Base-by-base conservation (phyloP, 2,888 invertebrate genomes). In the Candidula unifasciata region DNA sequence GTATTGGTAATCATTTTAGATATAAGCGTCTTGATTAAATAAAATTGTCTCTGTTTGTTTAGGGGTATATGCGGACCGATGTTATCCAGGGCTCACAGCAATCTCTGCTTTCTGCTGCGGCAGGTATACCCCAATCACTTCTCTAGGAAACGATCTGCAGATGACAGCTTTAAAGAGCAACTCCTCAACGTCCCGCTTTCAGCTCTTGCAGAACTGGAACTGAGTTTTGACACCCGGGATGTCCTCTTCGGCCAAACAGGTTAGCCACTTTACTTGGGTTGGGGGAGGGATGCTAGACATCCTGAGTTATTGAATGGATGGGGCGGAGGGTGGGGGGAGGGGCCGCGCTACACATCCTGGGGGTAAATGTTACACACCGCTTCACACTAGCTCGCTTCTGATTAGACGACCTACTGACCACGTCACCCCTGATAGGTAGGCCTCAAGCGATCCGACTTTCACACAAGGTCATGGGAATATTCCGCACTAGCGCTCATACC, bases 101-200 rank as follows among this genome's bases (percentile, higher is more conserved):
- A 80, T 73, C 78, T 86, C 16, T 86, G 86, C 78, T 83, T 83
- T 60, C 76, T 86, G 35, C 71, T 86, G 60, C 57, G 77, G 10
- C 27, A 37, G n/a, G 78, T 69, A 24, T 86, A 86, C 66, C 86
- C 86, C 3, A 33, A 77, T 33, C 27, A 73, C 37, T 86, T 86
- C 37, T 73, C 54, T 2, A 64, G 80, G 24, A 83, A 83, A 27
- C 69, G 83, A 6, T 80, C 83, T 16, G 57, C 80, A 27, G 68
- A 30, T 21, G 76, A 80, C 69, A 35, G 33, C 57, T 44, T n/a
- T 13, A 21, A 54, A 24, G 76, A 83, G 74, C 54, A 24, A 18
- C 78, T 85, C 77, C 73, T 79, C 71, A 71, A 76, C 66, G 57
- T 82, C 44, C 86, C 86, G 16, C 10, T 86, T 18, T 57, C 69